Conservation (phyloP, 1,140 invertebrate species). For the Bicyclus anynana region DNA sequence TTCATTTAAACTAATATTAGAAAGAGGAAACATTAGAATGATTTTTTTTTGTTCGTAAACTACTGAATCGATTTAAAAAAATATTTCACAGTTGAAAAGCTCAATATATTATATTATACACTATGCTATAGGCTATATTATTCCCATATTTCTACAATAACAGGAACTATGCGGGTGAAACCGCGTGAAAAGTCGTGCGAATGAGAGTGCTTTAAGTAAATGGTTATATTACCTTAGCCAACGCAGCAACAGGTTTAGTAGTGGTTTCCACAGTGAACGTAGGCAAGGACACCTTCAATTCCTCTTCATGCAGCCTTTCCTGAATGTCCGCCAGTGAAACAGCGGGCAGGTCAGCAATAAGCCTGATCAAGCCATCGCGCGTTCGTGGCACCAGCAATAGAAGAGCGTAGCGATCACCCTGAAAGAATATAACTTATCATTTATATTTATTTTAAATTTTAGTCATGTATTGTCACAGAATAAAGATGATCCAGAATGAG, state of each 20-base stretch:
- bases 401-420: conserved; percentile 78
- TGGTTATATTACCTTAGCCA: conserved; percentile 63
- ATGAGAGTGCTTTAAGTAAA: neutral
- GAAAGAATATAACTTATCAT: conserved; percentile 23
- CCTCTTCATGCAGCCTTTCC: conserved; percentile 53
- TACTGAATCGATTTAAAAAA: too few species aligned
- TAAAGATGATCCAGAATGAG: too few species aligned
- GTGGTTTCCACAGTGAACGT: conserved; percentile 72
- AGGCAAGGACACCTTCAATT: conserved; percentile 64
- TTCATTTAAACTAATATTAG: too few species aligned
- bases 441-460: neutral
- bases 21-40: too few species aligned
- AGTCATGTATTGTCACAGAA: too few species aligned
- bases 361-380: conserved; percentile 71
- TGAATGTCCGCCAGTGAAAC: conserved; percentile 62
- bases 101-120: too few species aligned
- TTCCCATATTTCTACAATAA: too few species aligned
- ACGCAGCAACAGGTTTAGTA: conserved; percentile 70
- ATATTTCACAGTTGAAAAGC: too few species aligned
- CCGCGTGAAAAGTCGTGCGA: neutral
- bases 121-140: too few species aligned
- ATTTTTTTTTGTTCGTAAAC: too few species aligned
- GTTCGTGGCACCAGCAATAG: conserved; percentile 76
- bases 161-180: too few species aligned
- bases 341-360: conserved; percentile 65